These are phyloP conservation scores for Rhombomys opimus DNA, from an alignment of 2,113 vertebrate genomes.

Conservation along the genomic window DNA sequence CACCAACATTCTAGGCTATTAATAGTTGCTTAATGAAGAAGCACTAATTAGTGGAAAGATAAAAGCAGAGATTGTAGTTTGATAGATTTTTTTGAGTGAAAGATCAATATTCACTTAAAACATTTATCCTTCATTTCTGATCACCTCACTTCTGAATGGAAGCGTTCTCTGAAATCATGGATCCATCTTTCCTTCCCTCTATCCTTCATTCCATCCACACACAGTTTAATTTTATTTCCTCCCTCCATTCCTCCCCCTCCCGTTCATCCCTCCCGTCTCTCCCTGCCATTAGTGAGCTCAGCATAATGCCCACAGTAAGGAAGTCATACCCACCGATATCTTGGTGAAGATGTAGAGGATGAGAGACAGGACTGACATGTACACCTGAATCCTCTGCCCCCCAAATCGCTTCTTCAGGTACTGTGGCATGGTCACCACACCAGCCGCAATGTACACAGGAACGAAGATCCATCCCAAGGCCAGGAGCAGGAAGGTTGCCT, in stretches of 20 bases:
- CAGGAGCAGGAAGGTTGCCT: slow-evolving; percentile 94
- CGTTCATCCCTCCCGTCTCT: no score
- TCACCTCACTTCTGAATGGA: neutral
- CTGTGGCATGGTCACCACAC: slow-evolving; percentile 95
- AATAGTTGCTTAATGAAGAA: neutral
- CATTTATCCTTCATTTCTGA: neutral
- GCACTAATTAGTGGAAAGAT: neutral
- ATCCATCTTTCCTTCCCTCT: neutral
- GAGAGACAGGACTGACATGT: slow-evolving; percentile 93
- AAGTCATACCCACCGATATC: slow-evolving; percentile 91
- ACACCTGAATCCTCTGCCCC: slow-evolving; percentile 94
- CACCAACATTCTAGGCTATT: neutral
- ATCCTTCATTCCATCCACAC: neutral
- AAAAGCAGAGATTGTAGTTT: neutral
- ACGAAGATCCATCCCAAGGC: slow-evolving; percentile 95
- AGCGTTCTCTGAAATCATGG: no score
- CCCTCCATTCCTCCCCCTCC: no score
- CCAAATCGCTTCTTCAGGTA: slow-evolving; percentile 95
- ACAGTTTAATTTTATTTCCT: neutral
- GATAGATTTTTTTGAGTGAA: neutral
- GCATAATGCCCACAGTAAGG: rapidly evolving
- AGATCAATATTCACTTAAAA: neutral
- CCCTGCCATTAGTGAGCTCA: neutral
- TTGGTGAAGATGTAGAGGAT: slow-evolving; percentile 95
- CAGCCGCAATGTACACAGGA: slow-evolving; percentile 93